These are phyloP conservation scores for Microplitis mediator DNA, from an alignment of 1,140 invertebrate species.

Conservation along the genomic window DNA sequence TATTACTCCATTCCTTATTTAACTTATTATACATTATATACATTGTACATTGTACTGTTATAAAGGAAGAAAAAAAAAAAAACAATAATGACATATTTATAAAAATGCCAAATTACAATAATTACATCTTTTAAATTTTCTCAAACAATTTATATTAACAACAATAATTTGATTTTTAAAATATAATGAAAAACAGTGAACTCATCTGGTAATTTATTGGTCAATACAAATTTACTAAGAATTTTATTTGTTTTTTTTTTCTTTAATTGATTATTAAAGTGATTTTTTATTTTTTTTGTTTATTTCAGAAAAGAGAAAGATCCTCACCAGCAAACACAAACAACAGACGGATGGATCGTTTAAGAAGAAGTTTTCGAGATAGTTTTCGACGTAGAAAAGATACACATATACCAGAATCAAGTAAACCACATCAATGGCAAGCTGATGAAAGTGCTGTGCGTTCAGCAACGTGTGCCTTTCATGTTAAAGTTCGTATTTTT, in stretches of 20 bases:
- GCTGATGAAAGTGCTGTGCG: constrained; percentile 96
- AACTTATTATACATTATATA: not conserved
- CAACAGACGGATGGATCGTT: constrained; percentile 83
- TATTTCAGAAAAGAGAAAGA: constrained; percentile 57
- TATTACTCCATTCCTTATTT: not conserved
- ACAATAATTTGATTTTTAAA: no score
- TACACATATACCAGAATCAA: constrained; percentile 80
- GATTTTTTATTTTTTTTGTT: constrained; percentile 3
- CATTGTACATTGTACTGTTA: not conserved
- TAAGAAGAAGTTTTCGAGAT: constrained; percentile 89
- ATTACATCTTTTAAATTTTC: no score
- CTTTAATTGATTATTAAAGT: not conserved
- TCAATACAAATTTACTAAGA: no score
- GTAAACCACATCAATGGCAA: constrained; percentile 97
- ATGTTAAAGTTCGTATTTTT: constrained; percentile 80
- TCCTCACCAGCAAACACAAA: constrained; percentile 67
- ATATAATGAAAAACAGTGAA: no score
- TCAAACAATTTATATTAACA: no score
- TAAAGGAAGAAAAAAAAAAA: no score
- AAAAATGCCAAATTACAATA: no score
- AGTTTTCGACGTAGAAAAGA: constrained; percentile 87
- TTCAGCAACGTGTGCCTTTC: constrained; percentile 94
- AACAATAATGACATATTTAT: no score
- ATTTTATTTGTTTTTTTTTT: no score
- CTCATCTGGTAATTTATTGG: no score